Base-by-base conservation (phyloP, 1,140 invertebrate genomes). In the Asbolus verrucosus region DNA sequence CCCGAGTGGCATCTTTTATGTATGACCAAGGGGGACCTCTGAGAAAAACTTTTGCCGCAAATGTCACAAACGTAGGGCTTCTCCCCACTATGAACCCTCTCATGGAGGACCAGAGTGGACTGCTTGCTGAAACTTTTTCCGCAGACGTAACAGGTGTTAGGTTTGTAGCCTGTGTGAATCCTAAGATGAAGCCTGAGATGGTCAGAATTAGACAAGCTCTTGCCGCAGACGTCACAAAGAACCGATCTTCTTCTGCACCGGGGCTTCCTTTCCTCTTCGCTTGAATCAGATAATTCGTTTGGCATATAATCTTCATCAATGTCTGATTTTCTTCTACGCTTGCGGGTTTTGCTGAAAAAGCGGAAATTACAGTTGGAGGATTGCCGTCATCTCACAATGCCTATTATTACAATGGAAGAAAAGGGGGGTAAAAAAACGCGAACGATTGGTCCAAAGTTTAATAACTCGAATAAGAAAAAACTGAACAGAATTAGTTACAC, bases 41-140 rank as follows among this genome's bases (percentile, higher is more conserved):
- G 68, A 9, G 74, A 62, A 38, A 75, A 78, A 13, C 62, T 59
- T 36, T 72, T 74, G 1, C 41, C 50, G 50, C 75, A 69, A 1
- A 15, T 36, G 19, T 43, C 21, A 31, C 39, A 41, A 24, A 11
- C 18, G 14, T 18, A 59, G 9, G 91, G 91, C 72, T 90, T 86
- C 75, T 92, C 89, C 2, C 92, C 92, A 27, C 89, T 91, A 81
- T 93, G 91, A 74, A 89, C 81, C 73, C 91, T 83, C 70, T 91
- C 87, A 81, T 93, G 92, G 15, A 91, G 91, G 63, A 91, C 87
- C n/a, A 92, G 82, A 27, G 86, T 87, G 31, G 90, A 91, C 4
- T 91, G 87, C 80, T 94, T 92, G 0, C 89, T 90, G 81, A 94
- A 94, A 8, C 88, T 83, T 77, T 92, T 88, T 5, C 87, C 85